Conservation (phyloP, 1,140 invertebrate genomes). For the Conus ventricosus region DNA sequence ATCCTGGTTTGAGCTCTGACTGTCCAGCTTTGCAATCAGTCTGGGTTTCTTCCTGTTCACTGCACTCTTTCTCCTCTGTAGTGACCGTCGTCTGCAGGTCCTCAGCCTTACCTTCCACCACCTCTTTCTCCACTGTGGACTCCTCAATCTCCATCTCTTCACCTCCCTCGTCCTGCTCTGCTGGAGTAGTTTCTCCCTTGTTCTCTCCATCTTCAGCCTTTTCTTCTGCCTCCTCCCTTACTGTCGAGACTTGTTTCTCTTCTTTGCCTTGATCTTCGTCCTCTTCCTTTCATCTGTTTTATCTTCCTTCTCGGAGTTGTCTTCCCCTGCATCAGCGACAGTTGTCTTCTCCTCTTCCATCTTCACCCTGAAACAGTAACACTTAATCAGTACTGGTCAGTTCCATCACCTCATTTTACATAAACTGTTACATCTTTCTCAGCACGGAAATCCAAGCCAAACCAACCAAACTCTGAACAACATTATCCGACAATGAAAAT, state of each 20-base stretch:
- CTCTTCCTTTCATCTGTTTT: neutral
- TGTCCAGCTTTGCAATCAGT: neutral
- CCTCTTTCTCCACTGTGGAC: neutral
- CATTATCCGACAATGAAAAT: too few relatives aligned
- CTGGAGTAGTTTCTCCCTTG: neutral
- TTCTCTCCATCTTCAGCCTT: constrained; percentile 11
- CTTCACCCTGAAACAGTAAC: constrained; percentile 26
- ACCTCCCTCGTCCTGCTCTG: neutral
- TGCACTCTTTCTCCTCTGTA: neutral
- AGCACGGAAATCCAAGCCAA: too few relatives aligned
- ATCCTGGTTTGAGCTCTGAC: neutral
- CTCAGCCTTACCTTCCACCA: neutral
- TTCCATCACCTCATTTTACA: neutral
- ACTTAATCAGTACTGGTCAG: neutral
- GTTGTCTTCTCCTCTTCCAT: constrained; percentile 9
- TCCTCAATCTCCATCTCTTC: neutral
- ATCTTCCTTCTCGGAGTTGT: neutral
- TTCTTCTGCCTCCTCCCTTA: neutral
- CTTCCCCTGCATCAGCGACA: neutral
- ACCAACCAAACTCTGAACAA: too few relatives aligned
- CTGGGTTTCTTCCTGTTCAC: neutral
- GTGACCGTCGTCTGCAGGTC: neutral
- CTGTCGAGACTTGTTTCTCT: neutral
- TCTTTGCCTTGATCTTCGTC: neutral
- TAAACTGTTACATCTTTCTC: neutral